Evolutionary conservation across 1,140 invertebrate species (phyloP), one percentile per base, ranked within the genome.

Genomic region (Homarus americanus): DNA sequence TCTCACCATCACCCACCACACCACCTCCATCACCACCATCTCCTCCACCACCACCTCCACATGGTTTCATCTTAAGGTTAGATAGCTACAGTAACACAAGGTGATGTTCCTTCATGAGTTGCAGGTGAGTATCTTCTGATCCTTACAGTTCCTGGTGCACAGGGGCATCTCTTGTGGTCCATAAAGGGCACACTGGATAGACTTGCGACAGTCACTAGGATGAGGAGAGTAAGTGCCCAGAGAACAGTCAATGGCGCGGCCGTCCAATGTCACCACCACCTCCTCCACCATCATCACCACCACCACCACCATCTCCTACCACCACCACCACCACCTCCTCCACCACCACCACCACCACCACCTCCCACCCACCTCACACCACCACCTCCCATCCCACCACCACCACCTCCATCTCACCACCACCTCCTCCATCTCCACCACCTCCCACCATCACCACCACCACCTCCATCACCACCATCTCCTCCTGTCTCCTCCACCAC

Each of bases 191-290:
- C 90, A 86, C 83, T 87, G 82, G 73, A 91, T 91, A 15, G 79
- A 87, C 75, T 63, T 91, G 36, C 58, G 66, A 58, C 89, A 91
- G 89, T 91, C 82, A 36, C 80, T 75, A 9, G 89, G 89, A 44
- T 58, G 32, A 17, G 75, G 9, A 10, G 9, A 72, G 0, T 76
- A 36, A 38, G 85, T 75, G 83, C 15, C 24, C 87, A 78, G 2
- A 90, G 34, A 28, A 28, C 88, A 91, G 28, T 69, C 36, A 36
- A 91, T 82, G 38, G 75, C 80, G 49, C 88, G 84, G 17, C 82
- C 90, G 24, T 91, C n/a, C 90, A 63, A 86, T 91, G 53, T 34
- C 38, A 20, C 73, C 72, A 20, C 80, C 76, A 38, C 49, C 17
- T 36, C 79, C 20, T 32, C 79, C 44, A n/a, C 49, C 49, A 17